Conservation (phyloP, 1,140 invertebrate species). For the Drosophila bocqueti region DNA sequence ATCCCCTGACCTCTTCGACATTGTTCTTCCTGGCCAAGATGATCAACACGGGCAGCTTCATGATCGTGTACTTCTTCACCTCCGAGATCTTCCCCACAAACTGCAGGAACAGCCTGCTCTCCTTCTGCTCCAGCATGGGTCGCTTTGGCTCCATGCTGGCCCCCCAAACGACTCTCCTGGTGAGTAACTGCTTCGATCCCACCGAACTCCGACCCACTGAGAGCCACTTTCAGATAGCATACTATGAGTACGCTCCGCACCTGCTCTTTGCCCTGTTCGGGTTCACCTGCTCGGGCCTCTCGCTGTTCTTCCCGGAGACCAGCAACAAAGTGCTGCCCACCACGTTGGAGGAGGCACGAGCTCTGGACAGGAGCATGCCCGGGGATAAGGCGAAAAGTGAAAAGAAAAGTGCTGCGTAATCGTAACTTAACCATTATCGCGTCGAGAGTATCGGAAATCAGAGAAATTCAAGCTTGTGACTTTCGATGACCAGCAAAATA, state of each 20-base stretch:
- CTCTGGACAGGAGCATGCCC: constrained; percentile 82
- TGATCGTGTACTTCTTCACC: constrained; percentile 89
- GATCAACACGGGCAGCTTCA: constrained; percentile 89
- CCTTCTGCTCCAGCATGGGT: constrained; percentile 89
- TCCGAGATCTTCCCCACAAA: constrained; percentile 90
- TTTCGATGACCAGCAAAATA: constrained; percentile 8
- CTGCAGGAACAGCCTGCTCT: constrained; percentile 88
- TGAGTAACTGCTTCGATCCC: constrained; percentile 59
- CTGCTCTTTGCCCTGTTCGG: constrained; percentile 88
- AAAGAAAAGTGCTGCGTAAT: constrained; percentile 52
- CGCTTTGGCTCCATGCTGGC: constrained; percentile 90
- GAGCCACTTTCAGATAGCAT: constrained; percentile 82
- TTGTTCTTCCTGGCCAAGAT: constrained; percentile 89
- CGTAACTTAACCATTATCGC: neutral
- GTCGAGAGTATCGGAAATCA: neutral
- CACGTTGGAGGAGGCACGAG: constrained; percentile 88
- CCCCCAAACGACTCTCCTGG: constrained; percentile 90
- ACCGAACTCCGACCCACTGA: neutral
- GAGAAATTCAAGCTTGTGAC: neutral
- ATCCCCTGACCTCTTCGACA: constrained; percentile 83
- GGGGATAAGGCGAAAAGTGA: neutral
- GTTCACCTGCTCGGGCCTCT: constrained; percentile 86
- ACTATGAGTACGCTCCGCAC: constrained; percentile 87
- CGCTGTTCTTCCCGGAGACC: constrained; percentile 89
- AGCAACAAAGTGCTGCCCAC: constrained; percentile 88